phyloP scores from a whole-genome alignment of 2,888 invertebrate species.

The Hirtodrosophila trivittata region DNA sequence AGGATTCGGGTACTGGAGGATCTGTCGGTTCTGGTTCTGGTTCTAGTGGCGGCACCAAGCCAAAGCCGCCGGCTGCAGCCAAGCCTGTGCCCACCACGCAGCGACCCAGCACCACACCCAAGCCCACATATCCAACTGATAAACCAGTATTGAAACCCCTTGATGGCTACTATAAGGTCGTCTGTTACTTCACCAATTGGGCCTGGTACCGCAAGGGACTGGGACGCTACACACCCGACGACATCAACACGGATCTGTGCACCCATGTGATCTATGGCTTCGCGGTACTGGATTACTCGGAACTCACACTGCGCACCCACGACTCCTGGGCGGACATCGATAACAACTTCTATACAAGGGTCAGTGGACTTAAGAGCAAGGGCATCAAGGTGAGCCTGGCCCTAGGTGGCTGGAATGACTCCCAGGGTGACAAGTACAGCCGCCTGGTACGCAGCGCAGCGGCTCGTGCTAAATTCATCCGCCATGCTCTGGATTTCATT shows the following conservation, averaged over 20 bases:
- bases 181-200: conserved; percentile 97
- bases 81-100: conserved; percentile 77
- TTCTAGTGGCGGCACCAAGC: conserved; percentile 15
- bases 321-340: conserved; percentile 96
- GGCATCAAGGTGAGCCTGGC: conserved; percentile 94
- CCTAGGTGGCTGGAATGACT: conserved; percentile 98
- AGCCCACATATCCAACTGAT: conserved; percentile 80
- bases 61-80: conserved; percentile 55
- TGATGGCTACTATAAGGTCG: conserved; percentile 90
- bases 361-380: conserved; percentile 90
- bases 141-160: conserved; percentile 84
- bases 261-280: conserved; percentile 97
- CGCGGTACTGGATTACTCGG: conserved; percentile 93
- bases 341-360: conserved; percentile 93
- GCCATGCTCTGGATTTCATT: conserved; percentile 90
- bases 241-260: conserved; percentile 93
- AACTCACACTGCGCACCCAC: conserved; percentile 91
- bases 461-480: conserved; percentile 89
- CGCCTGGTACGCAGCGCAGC: conserved; percentile 90
- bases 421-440: conserved; percentile 94
- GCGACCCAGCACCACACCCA: conserved; percentile 71
- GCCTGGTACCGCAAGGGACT: conserved; percentile 94
- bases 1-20: conserved; percentile 30
- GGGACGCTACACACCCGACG: conserved; percentile 93
- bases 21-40: conserved; percentile 30